Conservation (phyloP, 1,140 invertebrate species). For the Calephelis virginiensis region DNA sequence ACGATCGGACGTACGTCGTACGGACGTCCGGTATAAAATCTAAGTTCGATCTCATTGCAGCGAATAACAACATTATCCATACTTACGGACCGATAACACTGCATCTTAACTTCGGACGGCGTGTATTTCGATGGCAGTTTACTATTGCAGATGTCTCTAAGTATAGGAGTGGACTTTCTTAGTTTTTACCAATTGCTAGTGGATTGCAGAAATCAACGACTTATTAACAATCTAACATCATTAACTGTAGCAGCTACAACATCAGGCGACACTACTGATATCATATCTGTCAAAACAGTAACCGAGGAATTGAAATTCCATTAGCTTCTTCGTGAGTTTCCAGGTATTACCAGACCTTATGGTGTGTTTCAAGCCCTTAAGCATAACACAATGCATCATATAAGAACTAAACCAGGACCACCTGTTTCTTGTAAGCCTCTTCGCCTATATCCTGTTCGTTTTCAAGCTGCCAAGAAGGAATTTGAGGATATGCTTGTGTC, state of each 20-base stretch:
- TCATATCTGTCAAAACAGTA: no score
- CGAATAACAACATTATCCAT: background rate
- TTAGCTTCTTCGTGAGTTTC: no score
- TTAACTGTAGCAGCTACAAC: no score
- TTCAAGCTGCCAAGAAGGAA: no score
- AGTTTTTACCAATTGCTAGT: background rate
- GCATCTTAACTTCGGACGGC: background rate
- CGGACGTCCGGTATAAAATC: background rate
- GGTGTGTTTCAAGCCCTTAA: background rate
- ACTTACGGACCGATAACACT: background rate
- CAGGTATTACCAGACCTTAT: no score
- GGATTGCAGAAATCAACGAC: no score
- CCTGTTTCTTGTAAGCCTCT: conserved; percentile 2
- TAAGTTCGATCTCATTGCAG: conserved; percentile 8
- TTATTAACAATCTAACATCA: no score
- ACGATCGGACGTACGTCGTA: conserved; percentile 7
- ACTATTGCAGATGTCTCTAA: conserved; percentile 1
- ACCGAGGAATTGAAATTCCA: no score
- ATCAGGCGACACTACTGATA: no score
- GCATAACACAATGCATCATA: background rate
- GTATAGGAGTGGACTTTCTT: background rate
- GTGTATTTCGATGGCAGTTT: background rate
- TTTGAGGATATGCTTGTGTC: no score
- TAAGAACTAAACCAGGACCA: background rate
- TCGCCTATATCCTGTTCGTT: no score